phyloP scores from a whole-genome alignment of 1,140 invertebrate species.

The Olivierus martensii region DNA sequence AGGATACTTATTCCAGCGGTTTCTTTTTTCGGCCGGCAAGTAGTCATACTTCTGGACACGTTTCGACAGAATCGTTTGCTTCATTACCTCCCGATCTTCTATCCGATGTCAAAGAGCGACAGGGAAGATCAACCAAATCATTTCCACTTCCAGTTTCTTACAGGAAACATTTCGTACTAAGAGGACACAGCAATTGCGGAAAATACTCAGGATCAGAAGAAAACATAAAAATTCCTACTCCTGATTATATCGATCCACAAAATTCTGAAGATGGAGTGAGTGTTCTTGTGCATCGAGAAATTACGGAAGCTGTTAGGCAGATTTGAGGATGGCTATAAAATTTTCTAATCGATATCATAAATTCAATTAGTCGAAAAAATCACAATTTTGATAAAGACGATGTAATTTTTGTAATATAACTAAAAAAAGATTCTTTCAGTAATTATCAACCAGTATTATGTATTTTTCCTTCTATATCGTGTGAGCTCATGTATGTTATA shows the following conservation, averaged over 20 bases:
- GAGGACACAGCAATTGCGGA: constrained; percentile 18
- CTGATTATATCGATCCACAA: constrained; percentile 7
- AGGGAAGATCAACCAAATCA: not conserved
- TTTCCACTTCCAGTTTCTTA: constrained; percentile 19
- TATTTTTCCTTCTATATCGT: too few relatives aligned
- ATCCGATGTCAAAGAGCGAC: not conserved
- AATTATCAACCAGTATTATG: too few relatives aligned
- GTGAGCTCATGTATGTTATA: too few relatives aligned
- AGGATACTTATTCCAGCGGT: not conserved
- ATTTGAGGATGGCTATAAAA: constrained; percentile 19
- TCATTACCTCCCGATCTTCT: not conserved
- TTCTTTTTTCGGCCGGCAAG: not conserved
- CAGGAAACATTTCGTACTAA: constrained; percentile 16
- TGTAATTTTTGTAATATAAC: too few relatives aligned
- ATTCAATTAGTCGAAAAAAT: too few relatives aligned
- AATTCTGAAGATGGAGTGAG: constrained; percentile 9
- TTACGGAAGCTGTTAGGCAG: constrained; percentile 18
- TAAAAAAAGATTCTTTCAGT: too few relatives aligned
- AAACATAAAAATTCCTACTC: constrained; percentile 3
- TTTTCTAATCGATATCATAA: too few relatives aligned
- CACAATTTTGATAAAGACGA: too few relatives aligned
- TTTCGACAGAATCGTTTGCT: not conserved
- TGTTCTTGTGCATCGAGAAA: constrained; percentile 19
- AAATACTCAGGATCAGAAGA: constrained; percentile 13
- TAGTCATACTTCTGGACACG: not conserved